A percentile compares a stretch with the other conserved stretches of the same genome.
Conservation (phyloP, 2,888 invertebrate genomes). For the Syrista parreyssii region DNA sequence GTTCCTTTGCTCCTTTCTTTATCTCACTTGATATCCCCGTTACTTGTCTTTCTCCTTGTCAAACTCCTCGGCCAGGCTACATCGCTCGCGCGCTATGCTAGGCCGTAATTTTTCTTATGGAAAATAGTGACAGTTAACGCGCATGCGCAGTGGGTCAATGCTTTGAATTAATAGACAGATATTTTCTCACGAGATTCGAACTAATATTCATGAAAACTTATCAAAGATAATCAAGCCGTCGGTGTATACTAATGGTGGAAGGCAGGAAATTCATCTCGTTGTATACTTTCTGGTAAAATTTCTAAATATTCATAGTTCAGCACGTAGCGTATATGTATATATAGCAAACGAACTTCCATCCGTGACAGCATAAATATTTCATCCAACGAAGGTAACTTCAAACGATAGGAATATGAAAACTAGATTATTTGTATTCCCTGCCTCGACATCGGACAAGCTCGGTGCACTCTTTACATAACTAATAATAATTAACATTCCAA, state of each 20-base stretch:
- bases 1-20: background rate
- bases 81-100: background rate
- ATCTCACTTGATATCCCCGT: background rate
- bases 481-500: background rate
- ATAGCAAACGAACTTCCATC: constrained; percentile 17
- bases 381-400: constrained; percentile 33
- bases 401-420: constrained; percentile 20
- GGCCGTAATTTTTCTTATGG: background rate
- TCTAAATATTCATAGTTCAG: constrained; percentile 36
- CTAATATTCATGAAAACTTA: background rate
- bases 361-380: constrained; percentile 42
- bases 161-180: background rate
- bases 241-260: background rate
- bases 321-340: constrained; percentile 13
- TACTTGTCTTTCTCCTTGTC: background rate
- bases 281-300: constrained; percentile 28
- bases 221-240: background rate
- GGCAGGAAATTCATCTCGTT: background rate
- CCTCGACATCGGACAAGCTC: background rate
- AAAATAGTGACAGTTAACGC: background rate
- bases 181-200: background rate
- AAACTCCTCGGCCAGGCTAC: background rate
- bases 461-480: background rate
- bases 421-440: background rate
- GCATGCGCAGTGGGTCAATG: background rate